Conservation (phyloP, 2,888 invertebrate genomes). For the Amphimallon solstitiale region DNA sequence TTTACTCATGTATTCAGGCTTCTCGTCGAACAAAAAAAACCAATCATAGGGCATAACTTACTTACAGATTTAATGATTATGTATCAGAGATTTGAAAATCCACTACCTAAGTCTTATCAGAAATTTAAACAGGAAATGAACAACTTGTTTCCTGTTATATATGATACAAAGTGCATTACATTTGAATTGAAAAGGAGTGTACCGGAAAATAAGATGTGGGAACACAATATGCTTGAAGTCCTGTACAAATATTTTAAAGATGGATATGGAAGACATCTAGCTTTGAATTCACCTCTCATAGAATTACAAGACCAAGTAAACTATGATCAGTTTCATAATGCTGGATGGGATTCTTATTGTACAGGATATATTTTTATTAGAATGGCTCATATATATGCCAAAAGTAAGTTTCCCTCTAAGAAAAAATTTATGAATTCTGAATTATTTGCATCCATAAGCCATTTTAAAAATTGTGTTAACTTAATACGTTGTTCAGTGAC, state of each 20-base stretch:
- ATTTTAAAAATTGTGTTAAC: conserved; percentile 69
- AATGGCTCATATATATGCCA: conserved; percentile 71
- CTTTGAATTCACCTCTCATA: conserved; percentile 61
- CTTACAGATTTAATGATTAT: conserved; percentile 76
- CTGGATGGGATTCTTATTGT: conserved; percentile 86
- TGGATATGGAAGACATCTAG: conserved; percentile 60
- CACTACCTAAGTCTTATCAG: conserved; percentile 72
- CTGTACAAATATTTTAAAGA: conserved; percentile 71
- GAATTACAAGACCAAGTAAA: conserved; percentile 49
- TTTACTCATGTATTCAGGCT: conserved; percentile 75
- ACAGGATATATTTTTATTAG: conserved; percentile 78
- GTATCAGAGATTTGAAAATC: conserved; percentile 76
- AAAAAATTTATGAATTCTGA: conserved; percentile 66
- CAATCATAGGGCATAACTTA: conserved; percentile 81
- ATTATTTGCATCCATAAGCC: conserved; percentile 64
- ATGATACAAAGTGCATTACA: conserved; percentile 79
- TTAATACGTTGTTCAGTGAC: conserved; percentile 69
- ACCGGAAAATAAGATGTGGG: conserved; percentile 64
- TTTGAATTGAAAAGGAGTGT: conserved; percentile 63
- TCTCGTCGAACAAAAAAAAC: conserved; percentile 71
- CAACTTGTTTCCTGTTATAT: conserved; percentile 73
- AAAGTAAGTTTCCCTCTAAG: conserved; percentile 63
- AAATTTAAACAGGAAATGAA: conserved; percentile 73
- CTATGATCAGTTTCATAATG: conserved; percentile 70
- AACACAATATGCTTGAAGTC: conserved; percentile 66